Conservation (phyloP, 2,113 vertebrate genomes). For the Channa argus region DNA sequence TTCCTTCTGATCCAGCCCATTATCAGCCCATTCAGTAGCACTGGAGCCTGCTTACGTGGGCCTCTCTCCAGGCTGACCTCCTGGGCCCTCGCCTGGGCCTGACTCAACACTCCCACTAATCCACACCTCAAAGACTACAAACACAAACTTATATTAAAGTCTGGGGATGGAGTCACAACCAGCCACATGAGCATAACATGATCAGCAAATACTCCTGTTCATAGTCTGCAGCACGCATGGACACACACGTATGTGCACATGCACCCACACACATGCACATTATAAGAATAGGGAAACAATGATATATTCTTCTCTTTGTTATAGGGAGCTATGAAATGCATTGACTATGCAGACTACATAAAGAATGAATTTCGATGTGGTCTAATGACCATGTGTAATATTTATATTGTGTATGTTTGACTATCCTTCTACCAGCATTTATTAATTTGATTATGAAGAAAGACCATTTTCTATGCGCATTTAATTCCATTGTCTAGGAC, state of each 20-base stretch:
- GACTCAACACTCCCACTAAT: constrained; percentile 75
- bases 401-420: constrained; percentile 14
- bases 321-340: neutral
- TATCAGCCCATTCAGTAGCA: constrained; percentile 77
- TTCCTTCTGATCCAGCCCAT: constrained; percentile 79
- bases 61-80: constrained; percentile 70
- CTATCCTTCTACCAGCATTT: constrained; percentile 75
- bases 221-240: neutral
- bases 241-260: too few relatives aligned
- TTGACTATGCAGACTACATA: neutral
- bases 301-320: neutral
- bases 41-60: constrained; percentile 74
- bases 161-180: constrained; percentile 46
- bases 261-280: too few relatives aligned
- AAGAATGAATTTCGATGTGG: neutral
- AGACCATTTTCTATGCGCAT: constrained; percentile 67
- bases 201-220: constrained; percentile 37
- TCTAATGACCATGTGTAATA: constrained; percentile 17
- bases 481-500: constrained; percentile 66
- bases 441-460: constrained; percentile 74
- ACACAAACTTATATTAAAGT: constrained; percentile 70
- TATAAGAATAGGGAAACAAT: too few relatives aligned
- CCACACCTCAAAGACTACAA: constrained; percentile 75
- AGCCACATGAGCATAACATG: constrained; percentile 52
- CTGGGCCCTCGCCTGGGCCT: constrained; percentile 63